phyloP scores from a whole-genome alignment of 2,113 vertebrate species.

The Dicerorhinus sumatrensis region DNA sequence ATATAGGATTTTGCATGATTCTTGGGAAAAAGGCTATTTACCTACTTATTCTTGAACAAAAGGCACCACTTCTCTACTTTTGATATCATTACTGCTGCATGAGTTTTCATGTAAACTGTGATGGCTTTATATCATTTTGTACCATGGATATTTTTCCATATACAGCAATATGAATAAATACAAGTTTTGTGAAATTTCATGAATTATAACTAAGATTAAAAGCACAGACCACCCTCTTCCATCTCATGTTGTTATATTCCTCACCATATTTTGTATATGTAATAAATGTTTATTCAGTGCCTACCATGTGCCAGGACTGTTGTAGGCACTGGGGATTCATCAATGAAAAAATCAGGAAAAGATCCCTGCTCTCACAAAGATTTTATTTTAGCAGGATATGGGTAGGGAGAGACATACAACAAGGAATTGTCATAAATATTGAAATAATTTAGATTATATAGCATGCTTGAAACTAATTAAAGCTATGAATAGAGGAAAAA shows the following conservation, averaged over 20 bases:
- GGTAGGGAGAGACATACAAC: not conserved
- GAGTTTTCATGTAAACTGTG: not conserved
- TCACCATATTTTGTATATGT: not conserved
- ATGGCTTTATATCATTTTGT: not conserved
- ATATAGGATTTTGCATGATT: constrained; percentile 28
- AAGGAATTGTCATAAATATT: not conserved
- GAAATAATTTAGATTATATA: not conserved
- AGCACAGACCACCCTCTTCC: not conserved
- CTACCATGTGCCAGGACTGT: not conserved
- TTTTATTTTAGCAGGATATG: not conserved
- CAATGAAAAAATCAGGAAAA: not conserved
- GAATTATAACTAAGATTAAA: not conserved
- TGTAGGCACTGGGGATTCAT: not conserved
- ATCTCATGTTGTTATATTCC: not conserved
- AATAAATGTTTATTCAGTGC: constrained; percentile 2
- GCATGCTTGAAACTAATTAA: constrained; percentile 12
- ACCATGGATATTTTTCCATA: not conserved
- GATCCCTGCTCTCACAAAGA: not conserved
- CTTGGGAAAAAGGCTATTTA: constrained; percentile 36
- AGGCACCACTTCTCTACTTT: not conserved
- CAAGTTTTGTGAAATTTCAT: not conserved
- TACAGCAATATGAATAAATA: not conserved
- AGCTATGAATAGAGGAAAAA: not conserved
- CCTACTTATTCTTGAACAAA: constrained; percentile 61
- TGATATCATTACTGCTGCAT: not conserved